Base-by-base conservation (phyloP, 2,888 invertebrate genomes). In the Lobophora halterata region DNA sequence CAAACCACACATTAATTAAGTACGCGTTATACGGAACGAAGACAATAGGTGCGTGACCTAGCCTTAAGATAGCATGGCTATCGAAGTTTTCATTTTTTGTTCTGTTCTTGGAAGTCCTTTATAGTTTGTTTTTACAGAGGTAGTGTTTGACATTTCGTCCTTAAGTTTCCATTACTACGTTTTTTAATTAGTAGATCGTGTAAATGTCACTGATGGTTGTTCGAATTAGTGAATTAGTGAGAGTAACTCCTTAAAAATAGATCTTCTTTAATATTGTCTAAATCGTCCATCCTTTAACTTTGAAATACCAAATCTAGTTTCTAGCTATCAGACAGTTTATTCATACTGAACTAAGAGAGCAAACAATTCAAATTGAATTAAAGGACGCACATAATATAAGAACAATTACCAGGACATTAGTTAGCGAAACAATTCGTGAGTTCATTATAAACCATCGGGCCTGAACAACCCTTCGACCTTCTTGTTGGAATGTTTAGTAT, bases 1-100 rank as follows among this genome's bases (percentile, higher is more conserved):
- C 62, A 71, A 65, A 66, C 65, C 61, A 61, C 61, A 50, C 56
- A 59, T n/a, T 75, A 76, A 77, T 75, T 75, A 75, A 77, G 69
- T 63, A 66, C 63, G 61, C 65, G 66, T 64, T 67, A 61, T 70
- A 70, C 52, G 63, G 61, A 68, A 71, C 70, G 55, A 58, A 66
- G 63, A 80, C 78, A 79, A 80, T 76, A 70, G 73, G 52, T 59
- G 58, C 61, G 61, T 65, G 69, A 65, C 66, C 61, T 58, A 57
- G 52, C 50, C 58, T 44, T 54, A 47, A 59, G 58, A 61, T 64
- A 40, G 19, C 38, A 43, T 23, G 28, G 14, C 24, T 21, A 40
- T 23, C 13, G 23, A 24, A 34, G 40, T 9, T 23, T 19, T 23
- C 23, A 19, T 23, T 28, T 42, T 34, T 41, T 35, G 26, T 18